A percentile compares a stretch with the other conserved stretches of the same genome.
Evolutionary conservation across 2,888 invertebrate genomes (phyloP).

Genomic region (Athalia circularis): DNA sequence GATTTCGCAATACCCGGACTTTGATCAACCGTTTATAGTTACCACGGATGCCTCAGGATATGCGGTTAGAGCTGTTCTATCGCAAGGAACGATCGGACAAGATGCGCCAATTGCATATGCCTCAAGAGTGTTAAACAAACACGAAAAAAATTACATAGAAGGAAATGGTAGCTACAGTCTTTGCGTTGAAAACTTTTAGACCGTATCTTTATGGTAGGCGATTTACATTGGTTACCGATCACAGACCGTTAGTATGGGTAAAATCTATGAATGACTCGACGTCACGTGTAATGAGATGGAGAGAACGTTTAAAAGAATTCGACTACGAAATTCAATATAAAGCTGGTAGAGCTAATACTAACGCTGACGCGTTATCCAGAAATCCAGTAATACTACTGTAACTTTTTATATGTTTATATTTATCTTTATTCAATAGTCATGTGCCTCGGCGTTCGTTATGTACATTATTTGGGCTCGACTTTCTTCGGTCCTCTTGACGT

Average conservation of each 20-base stretch:
- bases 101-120: too few relatives aligned
- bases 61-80: too few relatives aligned
- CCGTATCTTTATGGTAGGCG: conserved; percentile 13
- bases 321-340: conserved; percentile 39
- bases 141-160: not conserved
- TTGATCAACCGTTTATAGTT: too few relatives aligned
- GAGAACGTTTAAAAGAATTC: conserved; percentile 28
- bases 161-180: conserved; percentile 10
- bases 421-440: too few relatives aligned
- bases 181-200: conserved; percentile 7
- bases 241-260: conserved; percentile 20
- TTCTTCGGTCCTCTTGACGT: too few relatives aligned
- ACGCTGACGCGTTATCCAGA: conserved; percentile 39
- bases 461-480: too few relatives aligned
- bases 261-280: conserved; percentile 32
- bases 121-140: not conserved
- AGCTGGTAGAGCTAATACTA: conserved; percentile 30
- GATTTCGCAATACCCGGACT: too few relatives aligned
- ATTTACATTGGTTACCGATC: not conserved
- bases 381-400: conserved; percentile 36
- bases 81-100: too few relatives aligned
- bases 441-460: too few relatives aligned
- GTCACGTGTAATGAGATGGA: conserved; percentile 42
- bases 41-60: too few relatives aligned
- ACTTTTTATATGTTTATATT: too few relatives aligned